These are phyloP conservation scores for Calidris pygmaea DNA, from an alignment of 2,113 vertebrate species.

Conservation along the genomic window DNA sequence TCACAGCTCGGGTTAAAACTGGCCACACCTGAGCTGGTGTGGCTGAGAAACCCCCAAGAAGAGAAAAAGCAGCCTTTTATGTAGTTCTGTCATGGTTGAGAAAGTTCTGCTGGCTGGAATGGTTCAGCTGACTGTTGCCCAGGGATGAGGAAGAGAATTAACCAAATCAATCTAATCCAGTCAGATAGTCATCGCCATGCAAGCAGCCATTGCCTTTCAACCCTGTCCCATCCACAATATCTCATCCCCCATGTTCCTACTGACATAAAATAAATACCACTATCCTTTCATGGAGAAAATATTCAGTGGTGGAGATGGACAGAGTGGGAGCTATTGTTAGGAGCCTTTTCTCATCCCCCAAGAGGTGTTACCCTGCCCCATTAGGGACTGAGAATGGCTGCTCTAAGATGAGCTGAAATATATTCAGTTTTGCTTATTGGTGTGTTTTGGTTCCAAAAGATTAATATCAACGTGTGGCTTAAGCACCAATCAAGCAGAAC, in stretches of 20 bases:
- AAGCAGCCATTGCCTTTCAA: not conserved
- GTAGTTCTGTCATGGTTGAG: not conserved
- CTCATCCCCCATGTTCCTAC: not conserved
- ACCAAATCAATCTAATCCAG: not conserved
- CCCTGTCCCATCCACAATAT: not conserved
- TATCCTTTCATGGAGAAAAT: not conserved
- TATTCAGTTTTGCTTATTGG: not conserved
- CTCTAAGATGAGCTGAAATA: not conserved
- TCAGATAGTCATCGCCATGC: no score
- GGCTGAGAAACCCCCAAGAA: not conserved
- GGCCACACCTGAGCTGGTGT: not conserved
- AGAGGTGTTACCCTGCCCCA: accelerated
- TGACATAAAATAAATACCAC: not conserved
- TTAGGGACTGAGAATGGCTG: not conserved
- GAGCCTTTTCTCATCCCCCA: not conserved
- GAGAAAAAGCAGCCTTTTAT: not conserved
- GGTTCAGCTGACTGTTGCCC: not conserved
- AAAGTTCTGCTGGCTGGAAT: not conserved
- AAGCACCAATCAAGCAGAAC: not conserved
- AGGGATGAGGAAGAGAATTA: not conserved
- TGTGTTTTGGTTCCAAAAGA: not conserved
- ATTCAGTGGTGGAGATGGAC: not conserved
- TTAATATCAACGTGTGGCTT: not conserved
- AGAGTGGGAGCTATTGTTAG: not conserved
- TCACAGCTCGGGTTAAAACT: not conserved